Conservation (phyloP, 2,888 invertebrate genomes). For the Silvanus unidentatus region DNA sequence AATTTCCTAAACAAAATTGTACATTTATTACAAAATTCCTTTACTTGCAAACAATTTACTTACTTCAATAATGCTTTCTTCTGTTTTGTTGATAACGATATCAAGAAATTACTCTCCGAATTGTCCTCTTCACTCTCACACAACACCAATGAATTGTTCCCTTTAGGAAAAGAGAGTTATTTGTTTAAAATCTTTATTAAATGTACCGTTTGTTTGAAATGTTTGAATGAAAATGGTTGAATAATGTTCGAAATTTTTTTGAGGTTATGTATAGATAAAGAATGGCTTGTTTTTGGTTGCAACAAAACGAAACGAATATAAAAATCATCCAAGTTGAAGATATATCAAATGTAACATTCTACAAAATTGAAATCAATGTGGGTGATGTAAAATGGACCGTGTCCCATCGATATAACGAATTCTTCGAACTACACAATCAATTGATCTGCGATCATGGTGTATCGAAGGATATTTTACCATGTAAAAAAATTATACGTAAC, state of each 20-base stretch:
- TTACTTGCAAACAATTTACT: constrained; percentile 27
- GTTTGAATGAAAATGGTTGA: too few species aligned
- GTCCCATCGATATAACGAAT: constrained; percentile 83
- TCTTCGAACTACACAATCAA: constrained; percentile 78
- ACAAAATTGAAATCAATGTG: constrained; percentile 65
- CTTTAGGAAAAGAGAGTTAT: too few species aligned
- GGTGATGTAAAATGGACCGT: constrained; percentile 77
- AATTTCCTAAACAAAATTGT: constrained; percentile 23
- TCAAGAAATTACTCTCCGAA: constrained; percentile 74
- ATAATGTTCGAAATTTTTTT: too few species aligned
- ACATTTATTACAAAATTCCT: background rate
- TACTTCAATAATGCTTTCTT: constrained; percentile 87
- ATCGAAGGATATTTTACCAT: constrained; percentile 80
- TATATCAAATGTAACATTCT: constrained; percentile 64
- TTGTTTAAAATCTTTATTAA: too few species aligned
- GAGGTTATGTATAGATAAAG: constrained; percentile 2
- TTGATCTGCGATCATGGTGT: constrained; percentile 76
- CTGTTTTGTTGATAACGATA: constrained; percentile 78
- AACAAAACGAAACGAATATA: constrained; percentile 61
- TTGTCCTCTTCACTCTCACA: constrained; percentile 51
- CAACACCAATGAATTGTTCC: constrained; percentile 57
- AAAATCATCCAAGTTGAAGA: constrained; percentile 61
- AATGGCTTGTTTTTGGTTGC: constrained; percentile 72
- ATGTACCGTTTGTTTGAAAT: too few species aligned
- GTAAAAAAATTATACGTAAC: constrained; percentile 89